A percentile compares a stretch with the other conserved stretches of the same genome.
Evolutionary conservation across 2,797 vertebrate species (phyloP).

Genomic region (Catostomus latipinnis): DNA sequence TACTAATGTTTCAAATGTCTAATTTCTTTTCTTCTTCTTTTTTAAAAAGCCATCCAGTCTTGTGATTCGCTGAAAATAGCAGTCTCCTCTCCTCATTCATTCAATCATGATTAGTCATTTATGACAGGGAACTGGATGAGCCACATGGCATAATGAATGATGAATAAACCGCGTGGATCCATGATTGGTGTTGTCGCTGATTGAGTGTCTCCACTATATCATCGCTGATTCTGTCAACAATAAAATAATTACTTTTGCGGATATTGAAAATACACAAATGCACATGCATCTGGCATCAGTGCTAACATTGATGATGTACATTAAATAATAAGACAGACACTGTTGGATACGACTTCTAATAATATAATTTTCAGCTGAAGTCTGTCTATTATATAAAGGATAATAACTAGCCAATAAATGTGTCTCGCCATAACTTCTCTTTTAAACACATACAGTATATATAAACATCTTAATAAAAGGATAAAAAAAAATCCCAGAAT

Average conservation of each 20-base stretch:
- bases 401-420: constrained; percentile 5
- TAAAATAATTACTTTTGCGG: constrained; percentile 49
- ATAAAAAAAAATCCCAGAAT: constrained; percentile 27
- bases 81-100: constrained; percentile 33
- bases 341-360: not conserved
- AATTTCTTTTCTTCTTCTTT: constrained; percentile 13
- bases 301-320: not conserved
- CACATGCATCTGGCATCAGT: not conserved
- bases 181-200: constrained; percentile 47
- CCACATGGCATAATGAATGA: constrained; percentile 43
- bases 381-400: not conserved
- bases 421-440: constrained; percentile 21
- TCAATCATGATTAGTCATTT: constrained; percentile 41
- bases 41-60: constrained; percentile 25
- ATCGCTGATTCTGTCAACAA: constrained; percentile 35
- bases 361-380: constrained; percentile 24
- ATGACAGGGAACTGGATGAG: constrained; percentile 40
- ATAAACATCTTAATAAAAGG: not conserved
- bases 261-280: constrained; percentile 18
- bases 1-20: constrained; percentile 47
- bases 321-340: not conserved
- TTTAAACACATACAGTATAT: constrained; percentile 15
- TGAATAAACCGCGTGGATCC: constrained; percentile 43
- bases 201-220: constrained; percentile 29
- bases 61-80: constrained; percentile 36